Evolutionary conservation across 2,113 vertebrate species (phyloP), one percentile per base, ranked within the genome.

Genomic region (Coracopsis vasa): DNA sequence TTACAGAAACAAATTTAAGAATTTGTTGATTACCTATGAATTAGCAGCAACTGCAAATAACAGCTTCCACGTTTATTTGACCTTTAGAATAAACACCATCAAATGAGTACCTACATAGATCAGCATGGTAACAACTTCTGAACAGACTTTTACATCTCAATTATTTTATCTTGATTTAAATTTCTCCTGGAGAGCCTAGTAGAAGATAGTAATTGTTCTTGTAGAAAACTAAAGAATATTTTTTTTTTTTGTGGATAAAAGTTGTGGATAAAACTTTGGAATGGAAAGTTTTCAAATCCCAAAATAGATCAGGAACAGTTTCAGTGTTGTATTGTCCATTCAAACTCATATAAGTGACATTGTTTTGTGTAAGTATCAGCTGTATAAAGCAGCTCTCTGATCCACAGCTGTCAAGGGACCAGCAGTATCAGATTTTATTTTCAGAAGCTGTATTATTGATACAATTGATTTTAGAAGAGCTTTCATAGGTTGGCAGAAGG

Each of bases 391-490:
- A 84, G 11, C 0, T 11, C 16, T 83, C 27, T 4, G 1, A 94
- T 74, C 64, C 56, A 78, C 54, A 75, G 65, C 42, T 84, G 60
- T 71, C 60, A 73, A 91, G 12, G 25, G 47, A 92, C 9, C 6
- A 75, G 54, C 31, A 35, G 42, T 42, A 87, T 27, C 9, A 8
- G 10, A 65, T 88, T 89, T 82, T 87, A 81, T 84, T 93, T 89
- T 94, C 81, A 93, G 66, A 50, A 27, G 11, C 15, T 50, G 37
- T 69, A 37, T 51, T 94, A 91, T 93, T 88, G 73, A 95, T 91
- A 44, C 29, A 87, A 79, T 72, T 95, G 87, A 81, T 95, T 96
- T 91, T 67, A 82, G 61, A 92, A 90, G 23, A 79, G 25, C 56
- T 90, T 91, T 94, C 60, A 84, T 58, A 81, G 50, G 33, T 71